phyloP scores from a whole-genome alignment of 1,140 invertebrate species.

The Papilio glaucus region DNA sequence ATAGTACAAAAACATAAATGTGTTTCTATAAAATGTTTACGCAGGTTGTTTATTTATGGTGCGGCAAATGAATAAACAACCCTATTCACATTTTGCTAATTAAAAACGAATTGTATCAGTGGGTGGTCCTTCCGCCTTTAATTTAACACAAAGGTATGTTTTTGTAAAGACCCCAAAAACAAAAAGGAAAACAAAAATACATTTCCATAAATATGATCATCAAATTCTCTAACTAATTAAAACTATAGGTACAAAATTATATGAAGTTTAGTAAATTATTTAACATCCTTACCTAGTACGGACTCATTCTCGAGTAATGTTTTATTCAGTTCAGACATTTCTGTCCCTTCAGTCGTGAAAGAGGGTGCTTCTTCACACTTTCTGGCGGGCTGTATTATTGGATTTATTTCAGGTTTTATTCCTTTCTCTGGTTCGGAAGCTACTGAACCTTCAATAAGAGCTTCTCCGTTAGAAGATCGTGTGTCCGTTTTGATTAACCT shows the following conservation, averaged over 20 bases:
- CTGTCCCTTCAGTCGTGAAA: constrained; percentile 86
- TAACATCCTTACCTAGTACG: constrained; percentile 85
- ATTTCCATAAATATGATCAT: no score
- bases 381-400: constrained; percentile 89
- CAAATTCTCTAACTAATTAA: background rate
- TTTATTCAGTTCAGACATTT: constrained; percentile 91
- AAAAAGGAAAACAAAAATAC: background rate
- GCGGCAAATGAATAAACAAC: background rate
- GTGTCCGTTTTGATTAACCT: constrained; percentile 85
- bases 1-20: background rate
- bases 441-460: constrained; percentile 84
- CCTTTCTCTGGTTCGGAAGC: constrained; percentile 89
- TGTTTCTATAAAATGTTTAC: background rate
- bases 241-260: background rate
- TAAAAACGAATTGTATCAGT: background rate
- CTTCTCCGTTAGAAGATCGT: constrained; percentile 86
- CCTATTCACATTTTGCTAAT: background rate
- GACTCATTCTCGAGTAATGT: constrained; percentile 88
- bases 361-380: constrained; percentile 86
- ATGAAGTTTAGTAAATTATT: background rate
- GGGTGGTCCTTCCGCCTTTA: background rate
- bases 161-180: background rate
- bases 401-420: constrained; percentile 90
- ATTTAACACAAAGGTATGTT: background rate
- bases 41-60: background rate